Evolutionary conservation across 2,888 invertebrate species (phyloP), one percentile per base, ranked within the genome.

Genomic region (Sisyra nigra): DNA sequence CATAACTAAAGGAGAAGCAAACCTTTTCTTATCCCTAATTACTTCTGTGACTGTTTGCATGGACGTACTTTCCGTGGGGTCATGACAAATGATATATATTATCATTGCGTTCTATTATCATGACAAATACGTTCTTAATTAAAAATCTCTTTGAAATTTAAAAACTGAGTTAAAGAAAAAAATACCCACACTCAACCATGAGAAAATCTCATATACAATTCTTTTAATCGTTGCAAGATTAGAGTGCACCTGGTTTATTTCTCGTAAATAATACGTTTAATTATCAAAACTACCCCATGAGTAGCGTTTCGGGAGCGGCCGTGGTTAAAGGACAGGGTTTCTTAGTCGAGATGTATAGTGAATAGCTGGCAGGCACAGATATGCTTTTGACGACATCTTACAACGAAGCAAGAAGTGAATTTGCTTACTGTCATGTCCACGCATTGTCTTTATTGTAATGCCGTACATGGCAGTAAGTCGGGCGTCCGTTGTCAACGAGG

Each of bases 21-120:
- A 51, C 54, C 54, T 54, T 56, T 57, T 56, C 56, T 57, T 55
- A 56, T 55, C 47, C 55, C 57, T 57, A 57, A 57, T 57, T 57
- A 57, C 55, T 55, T 57, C 54, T 54, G 52, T 52, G 51, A 30
- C 41, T 36, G 13, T 14, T 15, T 14, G 13, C 34, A 34, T 34
- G 15, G 34, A 34, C 34, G 34, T 34, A 34, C 34, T 34, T 14
- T 34, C 24, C 24, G 24, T 24, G 24, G 24, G 24, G 24, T 24
- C 24, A 24, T 24, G 24, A 24, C 24, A 24, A 24, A 24, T 24
- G 24, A 24, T 24, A 24, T 24, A 24, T 24, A 24, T 24, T 24
- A 24, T 24, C 24, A 24, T 24, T 24, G 24, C 24, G 7, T 24
- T 24, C 24, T 24, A 24, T 24, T 24, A 24, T 24, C 24, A 24